Conservation (phyloP, 2,797 vertebrate species). For the Phalloptychus januarius region DNA sequence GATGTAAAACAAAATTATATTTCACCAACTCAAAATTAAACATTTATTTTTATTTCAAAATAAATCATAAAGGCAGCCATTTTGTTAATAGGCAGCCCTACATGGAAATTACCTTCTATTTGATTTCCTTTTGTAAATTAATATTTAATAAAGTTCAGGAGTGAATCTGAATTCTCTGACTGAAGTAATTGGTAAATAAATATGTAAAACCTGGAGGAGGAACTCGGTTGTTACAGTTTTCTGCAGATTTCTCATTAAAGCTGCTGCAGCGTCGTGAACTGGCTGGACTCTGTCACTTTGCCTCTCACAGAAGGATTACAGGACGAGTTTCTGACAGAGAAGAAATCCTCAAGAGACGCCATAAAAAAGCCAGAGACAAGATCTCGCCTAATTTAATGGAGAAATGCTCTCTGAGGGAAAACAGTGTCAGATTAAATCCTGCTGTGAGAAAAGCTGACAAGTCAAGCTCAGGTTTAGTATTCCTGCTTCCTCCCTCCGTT, state of each 20-base stretch:
- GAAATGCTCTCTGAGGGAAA: constrained; percentile 9
- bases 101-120: not conserved
- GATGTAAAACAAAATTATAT: not conserved
- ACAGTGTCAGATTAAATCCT: not conserved
- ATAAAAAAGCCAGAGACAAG: not conserved
- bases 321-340: not conserved
- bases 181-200: not conserved
- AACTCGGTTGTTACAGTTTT: not conserved
- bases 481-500: constrained; percentile 29
- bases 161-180: not conserved
- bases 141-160: not conserved
- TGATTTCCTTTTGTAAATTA: not conserved
- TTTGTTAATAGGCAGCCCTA: too few species aligned
- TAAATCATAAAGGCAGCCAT: not conserved
- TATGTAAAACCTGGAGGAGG: not conserved
- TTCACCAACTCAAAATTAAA: not conserved
- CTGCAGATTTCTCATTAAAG: too few species aligned
- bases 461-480: constrained; percentile 29
- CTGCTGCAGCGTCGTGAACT: not conserved
- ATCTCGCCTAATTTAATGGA: constrained; percentile 24
- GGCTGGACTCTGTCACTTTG: not conserved
- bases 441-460: constrained; percentile 22
- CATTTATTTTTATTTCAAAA: not conserved
- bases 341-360: not conserved
- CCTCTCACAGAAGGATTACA: constrained; percentile 7